These are phyloP conservation scores for Agelastica alni DNA, from an alignment of 2,888 invertebrate genomes.

Conservation along the genomic window DNA sequence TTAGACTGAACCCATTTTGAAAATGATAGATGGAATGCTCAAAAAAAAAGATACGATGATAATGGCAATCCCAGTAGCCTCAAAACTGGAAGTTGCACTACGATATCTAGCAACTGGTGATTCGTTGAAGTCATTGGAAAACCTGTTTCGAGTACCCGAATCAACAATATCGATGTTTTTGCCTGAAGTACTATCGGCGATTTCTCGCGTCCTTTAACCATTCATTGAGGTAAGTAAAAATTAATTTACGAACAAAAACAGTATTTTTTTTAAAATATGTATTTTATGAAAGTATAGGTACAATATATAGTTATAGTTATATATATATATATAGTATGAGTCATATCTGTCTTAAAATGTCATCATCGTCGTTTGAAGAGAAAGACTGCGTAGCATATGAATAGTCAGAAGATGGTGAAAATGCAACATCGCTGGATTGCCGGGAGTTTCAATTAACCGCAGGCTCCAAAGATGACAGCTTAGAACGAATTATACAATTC, in stretches of 20 bases:
- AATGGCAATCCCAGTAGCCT: conserved; percentile 5
- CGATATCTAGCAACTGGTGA: too few relatives aligned
- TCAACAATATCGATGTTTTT: too few relatives aligned
- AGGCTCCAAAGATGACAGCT: conserved; percentile 2
- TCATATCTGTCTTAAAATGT: not conserved
- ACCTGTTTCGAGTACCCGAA: too few relatives aligned
- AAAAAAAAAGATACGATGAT: not conserved
- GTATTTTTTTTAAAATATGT: not conserved
- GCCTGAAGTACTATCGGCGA: too few relatives aligned
- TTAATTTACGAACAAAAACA: not conserved
- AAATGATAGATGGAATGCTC: not conserved
- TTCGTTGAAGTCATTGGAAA: not conserved
- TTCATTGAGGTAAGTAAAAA: conserved; percentile 8
- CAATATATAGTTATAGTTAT: not conserved
- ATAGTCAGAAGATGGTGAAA: not conserved
- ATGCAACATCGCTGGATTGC: not conserved
- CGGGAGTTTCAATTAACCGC: not conserved
- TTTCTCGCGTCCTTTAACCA: not conserved
- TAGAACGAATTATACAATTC: conserved; percentile 9
- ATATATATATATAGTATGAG: not conserved
- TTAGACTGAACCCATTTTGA: not conserved
- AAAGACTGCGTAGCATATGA: not conserved
- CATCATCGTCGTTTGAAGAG: conserved; percentile 4
- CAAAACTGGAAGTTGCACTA: conserved; percentile 1
- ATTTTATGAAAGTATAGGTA: not conserved